Base-by-base conservation (phyloP, 2,113 vertebrate genomes). In the Chloropsis hardwickii region DNA sequence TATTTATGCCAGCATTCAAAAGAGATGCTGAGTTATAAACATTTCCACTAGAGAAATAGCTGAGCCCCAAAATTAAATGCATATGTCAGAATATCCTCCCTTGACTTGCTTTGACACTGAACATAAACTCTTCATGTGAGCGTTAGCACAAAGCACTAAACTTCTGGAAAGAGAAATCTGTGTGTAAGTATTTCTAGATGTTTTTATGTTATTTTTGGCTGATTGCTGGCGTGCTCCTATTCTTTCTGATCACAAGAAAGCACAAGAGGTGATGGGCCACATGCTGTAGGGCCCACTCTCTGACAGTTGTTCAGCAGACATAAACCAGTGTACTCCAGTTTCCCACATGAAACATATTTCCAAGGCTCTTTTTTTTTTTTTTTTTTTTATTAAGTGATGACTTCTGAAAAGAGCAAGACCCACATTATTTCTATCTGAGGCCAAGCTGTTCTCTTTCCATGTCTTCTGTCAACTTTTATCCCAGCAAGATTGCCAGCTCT, bases 221-320 rank as follows among this genome's bases (percentile, higher is more conserved):
- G 72, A 82, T 96, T 93, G 82, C 90, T 96, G 88, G 82, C 85
- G 31, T 94, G 44, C 69, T 91, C 74, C 92, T 91, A 53, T 76
- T 81, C 77, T 96, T 96, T 81, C 79, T 95, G 94, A 90, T 93
- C 95, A 31, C 87, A 93, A 87, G 91, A 95, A 93, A 64, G 74
- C 61, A 88, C 81, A 88, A 89, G 89, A 95, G 92, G 96, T 96
- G 96, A 97, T 96, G 94, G 95, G 88, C 92, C 94, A 97, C 95
- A 95, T 95, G 92, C 91, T 91, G 80, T 72, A 91, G 76, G 81
- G 87, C 67, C 86, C 65, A 6, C 28, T 88, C 54, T 94, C 95
- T 95, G 92, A 95, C 95, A 91, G 91, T 95, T 90, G 51, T 77
- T 97, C 93, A 81, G 92, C 77, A 83, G 94, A 97, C 89, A 96